Base-by-base conservation (phyloP, 2,797 vertebrate species). In the Molothrus aeneus region DNA sequence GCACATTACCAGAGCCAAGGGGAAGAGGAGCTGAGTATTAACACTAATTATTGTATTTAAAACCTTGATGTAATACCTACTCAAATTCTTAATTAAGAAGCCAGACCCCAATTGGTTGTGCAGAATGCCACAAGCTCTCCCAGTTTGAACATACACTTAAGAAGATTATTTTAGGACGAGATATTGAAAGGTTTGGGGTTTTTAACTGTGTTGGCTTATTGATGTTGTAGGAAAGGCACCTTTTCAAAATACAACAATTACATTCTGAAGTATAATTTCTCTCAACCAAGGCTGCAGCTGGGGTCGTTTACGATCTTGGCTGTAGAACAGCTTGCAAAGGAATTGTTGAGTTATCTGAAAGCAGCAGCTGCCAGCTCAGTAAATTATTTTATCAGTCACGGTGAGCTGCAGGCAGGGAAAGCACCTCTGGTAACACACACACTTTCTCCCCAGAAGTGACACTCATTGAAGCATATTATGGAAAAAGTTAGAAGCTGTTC, bases 321-420 rank as follows among this genome's bases (percentile, higher is more conserved):
- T 84, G 64, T 56, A 59, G 60, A 92, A 71, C 4, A 75, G 89
- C 96, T 79, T 85, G 79, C 82, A 75, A 71, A 91, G 77, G 93
- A 95, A 83, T 66, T 57, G 91, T 22, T 57, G 70, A 82, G 73
- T 96, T 97, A 90, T 86, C 81, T 90, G 95, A 81, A 91, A 59
- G 85, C 47, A 54, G 95, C 96, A 97, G 95, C 96, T 93, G 96
- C 94, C 95, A 89, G 90, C 81, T 86, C 80, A 16, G 57, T 77
- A 78, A 95, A 96, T 97, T 94, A 80, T 96, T 97, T 95, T 88
- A 96, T 97, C 97, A 95, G 90, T 97, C 94, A 90, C 14, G 14
- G 59, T 43, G 66, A 92, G 92, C 40, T 66, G 91, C 53, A 88
- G 95, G 88, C 89, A 85, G 36, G 87, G 94, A 91, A 85, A 93